phyloP scores from a whole-genome alignment of 92 coral and sea anemone genomes.

The Pocillopora grandis region DNA sequence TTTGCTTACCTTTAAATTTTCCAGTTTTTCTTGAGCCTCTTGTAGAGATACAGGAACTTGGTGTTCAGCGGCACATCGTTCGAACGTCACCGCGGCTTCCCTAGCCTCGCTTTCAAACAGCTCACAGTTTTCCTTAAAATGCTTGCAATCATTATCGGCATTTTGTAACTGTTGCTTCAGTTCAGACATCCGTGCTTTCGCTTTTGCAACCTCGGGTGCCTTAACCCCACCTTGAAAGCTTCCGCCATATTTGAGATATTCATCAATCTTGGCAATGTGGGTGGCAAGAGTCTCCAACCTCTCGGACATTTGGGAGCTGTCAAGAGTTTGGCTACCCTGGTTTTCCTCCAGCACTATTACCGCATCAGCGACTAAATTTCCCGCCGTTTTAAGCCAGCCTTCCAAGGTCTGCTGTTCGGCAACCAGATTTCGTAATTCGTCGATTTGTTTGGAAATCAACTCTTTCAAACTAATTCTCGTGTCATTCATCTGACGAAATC shows the following conservation, averaged over 20 bases:
- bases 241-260: slow-evolving; percentile 47
- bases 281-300: slow-evolving; percentile 32
- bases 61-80: slow-evolving; percentile 35
- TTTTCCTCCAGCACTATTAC: slow-evolving; percentile 12
- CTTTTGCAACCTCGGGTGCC: slow-evolving; percentile 27
- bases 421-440: slow-evolving; percentile 53
- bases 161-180: slow-evolving; percentile 12
- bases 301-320: slow-evolving; percentile 12
- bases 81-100: slow-evolving; percentile 35
- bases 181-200: slow-evolving; percentile 29
- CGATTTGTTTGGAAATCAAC: slow-evolving; percentile 33
- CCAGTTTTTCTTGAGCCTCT: slow-evolving; percentile 57
- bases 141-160: slow-evolving; percentile 29
- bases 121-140: slow-evolving; percentile 22
- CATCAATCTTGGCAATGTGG: slow-evolving; percentile 54
- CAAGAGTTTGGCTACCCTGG: slow-evolving; percentile 9
- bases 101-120: slow-evolving; percentile 34
- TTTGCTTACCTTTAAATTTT: slow-evolving; percentile 50
- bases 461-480: slow-evolving; percentile 21
- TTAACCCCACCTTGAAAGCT: slow-evolving; percentile 31
- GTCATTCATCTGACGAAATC: slow-evolving; percentile 29
- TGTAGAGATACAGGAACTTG: slow-evolving; percentile 29
- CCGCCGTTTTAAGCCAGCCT: slow-evolving; percentile 68
- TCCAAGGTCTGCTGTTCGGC: slow-evolving; percentile 75
- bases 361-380: slow-evolving; percentile 47